Evolutionary conservation across 2,888 invertebrate species (phyloP).

Genomic region (Iphiclides podalirius): DNA sequence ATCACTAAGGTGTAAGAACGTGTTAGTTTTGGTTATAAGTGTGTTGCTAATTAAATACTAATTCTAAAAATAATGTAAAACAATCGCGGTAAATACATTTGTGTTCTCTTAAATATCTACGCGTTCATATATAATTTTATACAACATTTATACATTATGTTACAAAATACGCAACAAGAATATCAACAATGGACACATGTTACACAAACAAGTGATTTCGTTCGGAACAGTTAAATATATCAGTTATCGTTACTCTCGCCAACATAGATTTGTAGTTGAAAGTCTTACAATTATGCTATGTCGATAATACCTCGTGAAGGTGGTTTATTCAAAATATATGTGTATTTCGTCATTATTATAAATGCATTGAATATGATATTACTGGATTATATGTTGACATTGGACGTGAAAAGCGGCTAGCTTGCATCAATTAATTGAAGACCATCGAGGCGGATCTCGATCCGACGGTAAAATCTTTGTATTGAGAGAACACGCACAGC

Average conservation of each 20-base stretch:
- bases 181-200: constrained; percentile 77
- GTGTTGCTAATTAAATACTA: neutral
- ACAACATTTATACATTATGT: constrained; percentile 32
- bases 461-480: constrained; percentile 94
- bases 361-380: constrained; percentile 25
- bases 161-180: constrained; percentile 74
- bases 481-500: constrained; percentile 96
- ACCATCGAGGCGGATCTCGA: constrained; percentile 87
- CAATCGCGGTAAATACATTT: constrained; percentile 7
- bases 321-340: neutral
- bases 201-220: constrained; percentile 61
- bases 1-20: neutral
- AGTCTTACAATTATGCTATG: neutral
- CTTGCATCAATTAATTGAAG: constrained; percentile 70
- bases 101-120: constrained; percentile 22
- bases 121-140: constrained; percentile 24
- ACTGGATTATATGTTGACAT: constrained; percentile 5
- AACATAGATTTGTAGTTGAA: constrained; percentile 3
- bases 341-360: constrained; percentile 15
- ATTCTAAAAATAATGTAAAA: constrained; percentile 1
- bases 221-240: constrained; percentile 22
- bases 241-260: constrained; percentile 8
- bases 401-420: constrained; percentile 27
- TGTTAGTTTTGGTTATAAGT: neutral
- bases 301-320: constrained; percentile 1